Evolutionary conservation across 2,797 vertebrate genomes (phyloP).

Genomic region (Sitta carolinensis): DNA sequence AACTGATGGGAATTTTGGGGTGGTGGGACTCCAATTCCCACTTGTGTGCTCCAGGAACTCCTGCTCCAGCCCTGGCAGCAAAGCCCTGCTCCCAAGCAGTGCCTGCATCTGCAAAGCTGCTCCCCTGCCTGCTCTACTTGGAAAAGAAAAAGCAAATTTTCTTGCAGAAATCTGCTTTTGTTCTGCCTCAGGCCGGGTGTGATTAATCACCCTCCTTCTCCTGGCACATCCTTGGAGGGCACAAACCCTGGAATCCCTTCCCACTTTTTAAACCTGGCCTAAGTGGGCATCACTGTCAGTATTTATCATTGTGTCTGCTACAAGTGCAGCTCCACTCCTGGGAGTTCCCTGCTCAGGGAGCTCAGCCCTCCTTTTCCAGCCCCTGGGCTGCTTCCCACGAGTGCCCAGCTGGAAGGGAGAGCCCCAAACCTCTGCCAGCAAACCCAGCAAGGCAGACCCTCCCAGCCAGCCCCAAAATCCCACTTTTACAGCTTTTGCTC

Average conservation of each 20-base stretch:
- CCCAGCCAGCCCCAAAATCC: not conserved
- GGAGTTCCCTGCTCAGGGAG: rapidly evolving
- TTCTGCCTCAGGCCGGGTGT: not conserved
- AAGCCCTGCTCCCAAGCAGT: not conserved
- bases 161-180: not conserved
- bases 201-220: not conserved
- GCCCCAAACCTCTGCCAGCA: not conserved
- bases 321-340: not conserved
- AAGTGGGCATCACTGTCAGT: not conserved
- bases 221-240: not conserved
- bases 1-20: not conserved
- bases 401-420: not conserved
- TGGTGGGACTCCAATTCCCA: not conserved
- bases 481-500: not conserved
- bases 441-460: not conserved
- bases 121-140: not conserved
- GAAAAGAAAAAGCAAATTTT: not conserved
- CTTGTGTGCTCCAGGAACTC: not conserved
- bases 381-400: not conserved
- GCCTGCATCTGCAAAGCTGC: not conserved
- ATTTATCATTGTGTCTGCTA: not conserved
- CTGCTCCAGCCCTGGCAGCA: not conserved
- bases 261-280: not conserved
- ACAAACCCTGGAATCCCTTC: not conserved
- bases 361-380: not conserved